These are phyloP conservation scores for Tipula lateralis DNA, from an alignment of 2,888 invertebrate genomes.

Conservation along the genomic window DNA sequence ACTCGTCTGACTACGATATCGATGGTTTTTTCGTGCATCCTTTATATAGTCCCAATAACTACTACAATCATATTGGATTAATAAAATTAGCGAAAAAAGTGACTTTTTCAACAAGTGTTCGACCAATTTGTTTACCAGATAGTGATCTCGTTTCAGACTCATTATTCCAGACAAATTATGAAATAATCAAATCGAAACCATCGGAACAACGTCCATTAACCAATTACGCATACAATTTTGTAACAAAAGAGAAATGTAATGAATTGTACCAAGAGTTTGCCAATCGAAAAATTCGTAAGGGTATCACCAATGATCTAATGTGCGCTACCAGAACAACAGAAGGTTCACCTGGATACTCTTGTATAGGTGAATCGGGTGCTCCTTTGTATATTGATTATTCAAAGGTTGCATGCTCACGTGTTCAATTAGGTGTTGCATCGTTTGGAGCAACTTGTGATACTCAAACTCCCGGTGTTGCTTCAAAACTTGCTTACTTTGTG, in stretches of 20 bases:
- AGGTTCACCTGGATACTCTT: conserved; percentile 55
- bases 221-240: not conserved
- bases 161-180: not conserved
- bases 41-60: not conserved
- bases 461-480: conserved; percentile 37
- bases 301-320: conserved; percentile 45
- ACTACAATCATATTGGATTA: not conserved
- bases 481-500: not conserved
- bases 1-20: not conserved
- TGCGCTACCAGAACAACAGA: not conserved
- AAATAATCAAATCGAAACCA: not conserved
- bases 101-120: too few relatives aligned
- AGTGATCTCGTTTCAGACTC: not conserved
- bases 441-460: conserved; percentile 49
- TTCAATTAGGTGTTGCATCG: conserved; percentile 52
- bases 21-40: not conserved
- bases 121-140: too few relatives aligned
- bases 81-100: not conserved
- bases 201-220: not conserved
- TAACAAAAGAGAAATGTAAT: conserved; percentile 42
- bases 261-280: conserved; percentile 36
- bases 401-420: conserved; percentile 47
- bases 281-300: conserved; percentile 41
- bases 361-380: conserved; percentile 62
- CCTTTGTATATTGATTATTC: conserved; percentile 51